Evolutionary conservation across 2,888 invertebrate species (phyloP), one percentile per base, ranked within the genome.

Genomic region (Cinara cedri): DNA sequence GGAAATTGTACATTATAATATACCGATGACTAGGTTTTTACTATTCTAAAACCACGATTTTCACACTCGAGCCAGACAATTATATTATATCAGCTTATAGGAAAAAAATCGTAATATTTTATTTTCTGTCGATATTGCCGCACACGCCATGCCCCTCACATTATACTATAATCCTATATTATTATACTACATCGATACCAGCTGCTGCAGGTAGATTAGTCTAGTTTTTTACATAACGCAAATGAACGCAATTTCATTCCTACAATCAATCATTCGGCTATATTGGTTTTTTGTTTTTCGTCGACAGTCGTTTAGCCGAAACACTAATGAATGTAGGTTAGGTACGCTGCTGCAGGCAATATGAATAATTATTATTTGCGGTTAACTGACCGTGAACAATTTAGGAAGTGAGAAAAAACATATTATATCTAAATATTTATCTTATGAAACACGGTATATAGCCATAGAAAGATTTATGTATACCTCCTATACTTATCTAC

Each of bases 361-460:
- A 49, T 13, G 4, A 21, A 55, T 55, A 2, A 51, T 51, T 55
- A 55, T 49, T 13, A 13, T 49, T 16, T 13, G 13, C 21, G 16
- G 44, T 55, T n/a, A 71, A 71, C 55, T 11, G 4, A 55, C 55
- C 42, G 55, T 44, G 55, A 44, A 55, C 55, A 42, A 34, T 34
- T 4, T 6, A 71, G 21, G 54, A 70, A 70, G 70, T 70, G 70
- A 55, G 55, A 54, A 42, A 55, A 4, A n/a, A 10, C 46, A 13
- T 11, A 70, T n/a, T n/a, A n/a, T n/a, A 70, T 70, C 34, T 54
- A 54, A 54, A 71, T 42, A 55, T 71, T 55, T 71, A 55, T 71
- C 55, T 55, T 55, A 42, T 42, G 16, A 21, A 71, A 70, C 26
- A 16, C 16, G 24, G 34, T 34, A 34, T 34, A 34, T 34, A 34